Base-by-base conservation (phyloP, 2,113 vertebrate genomes). In the Tragulus kanchil region DNA sequence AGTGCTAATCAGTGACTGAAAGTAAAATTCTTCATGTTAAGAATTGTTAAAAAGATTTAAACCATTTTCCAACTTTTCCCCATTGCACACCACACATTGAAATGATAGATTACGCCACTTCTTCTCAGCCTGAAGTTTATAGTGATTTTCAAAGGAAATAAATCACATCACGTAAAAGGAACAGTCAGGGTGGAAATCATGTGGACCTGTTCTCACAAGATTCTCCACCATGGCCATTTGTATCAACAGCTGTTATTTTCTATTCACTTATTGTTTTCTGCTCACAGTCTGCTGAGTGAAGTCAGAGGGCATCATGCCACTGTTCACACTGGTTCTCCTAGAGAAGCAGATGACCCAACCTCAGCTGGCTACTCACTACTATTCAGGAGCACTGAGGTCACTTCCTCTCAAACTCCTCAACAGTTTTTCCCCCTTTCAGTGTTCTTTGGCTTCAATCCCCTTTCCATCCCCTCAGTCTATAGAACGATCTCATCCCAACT, bases 131-230 rank as follows among this genome's bases (percentile, higher is more conserved):
- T 77, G 54, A 93, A 58, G 31, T 83, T 86, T 62, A 67, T 8
- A 62, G 83, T 78, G 71, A 85, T 96, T 87, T 84, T 95, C 93
- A 94, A 93, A 96, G 75, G 77, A 86, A 91, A 94, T 65, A 82
- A 82, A 95, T 83, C 73, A 52, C 48, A 73, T 25, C 50, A 45
- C 19, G 11, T 67, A 59, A 81, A 13, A 17, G 50, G 67, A 95
- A 88, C 71, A 85, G 81, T 90, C 48, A 65, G 62, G 73, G 69
- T 93, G 71, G 65, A 91, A 96, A 69, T 95, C 91, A 94, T 69
- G 26, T 67, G 85, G 36, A 48, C n/a, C 17, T 13, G 11, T 83
- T 25, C 89, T 91, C 94, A 82, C 0, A 1, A 84, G 96, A 89
- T 1, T 83, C 54, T 36, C 23, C 5, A 13, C 69, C 6, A 8